Conservation (phyloP, 2,797 vertebrate genomes). For the Neosalanx taihuensis region DNA sequence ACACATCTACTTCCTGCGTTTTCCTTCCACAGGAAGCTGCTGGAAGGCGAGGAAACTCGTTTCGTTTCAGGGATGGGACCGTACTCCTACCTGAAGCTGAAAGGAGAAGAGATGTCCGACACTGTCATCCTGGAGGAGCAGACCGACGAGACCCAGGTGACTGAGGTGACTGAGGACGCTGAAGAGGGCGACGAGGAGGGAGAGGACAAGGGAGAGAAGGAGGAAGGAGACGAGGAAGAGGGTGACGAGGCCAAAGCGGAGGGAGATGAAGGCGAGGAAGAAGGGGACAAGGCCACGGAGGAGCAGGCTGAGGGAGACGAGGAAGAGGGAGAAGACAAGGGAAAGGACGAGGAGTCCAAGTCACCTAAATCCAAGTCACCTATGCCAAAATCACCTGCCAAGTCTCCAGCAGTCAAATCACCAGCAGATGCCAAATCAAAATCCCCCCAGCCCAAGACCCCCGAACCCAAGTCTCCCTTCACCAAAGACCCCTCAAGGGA, state of each 20-base stretch:
- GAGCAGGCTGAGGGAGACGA: slow-evolving; percentile 35
- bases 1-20: slow-evolving; percentile 4
- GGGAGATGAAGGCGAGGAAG: slow-evolving; percentile 44
- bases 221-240: slow-evolving; percentile 31
- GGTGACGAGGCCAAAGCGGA: slow-evolving; percentile 53
- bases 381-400: slow-evolving; percentile 24
- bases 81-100: slow-evolving; percentile 78
- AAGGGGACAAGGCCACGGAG: slow-evolving; percentile 35
- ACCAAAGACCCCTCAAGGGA: slow-evolving; percentile 61
- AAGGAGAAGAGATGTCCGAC: slow-evolving; percentile 86
- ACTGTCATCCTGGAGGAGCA: slow-evolving; percentile 90
- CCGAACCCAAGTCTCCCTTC: slow-evolving; percentile 63
- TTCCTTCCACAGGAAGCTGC: slow-evolving; percentile 78
- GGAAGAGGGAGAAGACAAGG: slow-evolving; percentile 23
- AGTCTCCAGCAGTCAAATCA: slow-evolving; percentile 30
- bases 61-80: slow-evolving; percentile 77
- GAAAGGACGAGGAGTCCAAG: slow-evolving; percentile 24
- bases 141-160: slow-evolving; percentile 90
- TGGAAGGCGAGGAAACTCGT: slow-evolving; percentile 91
- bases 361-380: slow-evolving; percentile 59
- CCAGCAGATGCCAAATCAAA: slow-evolving; percentile 33
- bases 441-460: slow-evolving; percentile 58
- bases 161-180: slow-evolving; percentile 80
- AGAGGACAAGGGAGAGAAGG: slow-evolving; percentile 39
- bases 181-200: slow-evolving; percentile 81